Base-by-base conservation (phyloP, 1,140 invertebrate species). In the Anadara kagoshimensis region DNA sequence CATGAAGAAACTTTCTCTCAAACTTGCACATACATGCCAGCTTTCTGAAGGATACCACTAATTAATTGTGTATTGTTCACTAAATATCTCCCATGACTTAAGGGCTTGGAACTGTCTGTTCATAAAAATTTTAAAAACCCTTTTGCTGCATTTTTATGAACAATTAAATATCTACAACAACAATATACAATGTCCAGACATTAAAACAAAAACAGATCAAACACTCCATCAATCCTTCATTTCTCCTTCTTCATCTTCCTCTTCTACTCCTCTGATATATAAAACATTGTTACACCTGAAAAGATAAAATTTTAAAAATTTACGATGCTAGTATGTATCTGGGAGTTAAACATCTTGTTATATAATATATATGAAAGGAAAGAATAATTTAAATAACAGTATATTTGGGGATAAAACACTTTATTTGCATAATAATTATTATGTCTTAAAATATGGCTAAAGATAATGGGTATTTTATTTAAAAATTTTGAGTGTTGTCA, bases 191-290 rank as follows among this genome's bases (percentile, higher is more conserved):
- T 22, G 12, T 41, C 16, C 69, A 41, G 8, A 44, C 14, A 7
- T 70, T 43, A 36, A 36, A 36, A 36, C 29, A 36, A 36, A 36
- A 36, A 36, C 29, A 36, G 29, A 36, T 36, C 29, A 36, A 36
- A 36, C 29, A 36, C 2, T 3, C 7, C 29, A 47, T 91, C 93
- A 98, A 87, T 98, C 97, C 85, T 94, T 96, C 94, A 97, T 98
- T 91, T 98, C 96, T 22, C 96, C 96, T 89, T 97, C 97, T 90
- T 98, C 97, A 88, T 98, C 97, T 86, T 98, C 97, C 87, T 99
- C 98, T 83, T 99, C 97, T 4, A 95, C 94, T 5, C 96, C 97
- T 90, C 97, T 91, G 61, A 99, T 96, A 85, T 98, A 99, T 69
- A 99, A 91, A 4, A 99, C 95, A 91, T 99, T 99, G 88, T 99